Evolutionary conservation across 2,113 vertebrate genomes (phyloP).

Genomic region (Tetrao urogallus): DNA sequence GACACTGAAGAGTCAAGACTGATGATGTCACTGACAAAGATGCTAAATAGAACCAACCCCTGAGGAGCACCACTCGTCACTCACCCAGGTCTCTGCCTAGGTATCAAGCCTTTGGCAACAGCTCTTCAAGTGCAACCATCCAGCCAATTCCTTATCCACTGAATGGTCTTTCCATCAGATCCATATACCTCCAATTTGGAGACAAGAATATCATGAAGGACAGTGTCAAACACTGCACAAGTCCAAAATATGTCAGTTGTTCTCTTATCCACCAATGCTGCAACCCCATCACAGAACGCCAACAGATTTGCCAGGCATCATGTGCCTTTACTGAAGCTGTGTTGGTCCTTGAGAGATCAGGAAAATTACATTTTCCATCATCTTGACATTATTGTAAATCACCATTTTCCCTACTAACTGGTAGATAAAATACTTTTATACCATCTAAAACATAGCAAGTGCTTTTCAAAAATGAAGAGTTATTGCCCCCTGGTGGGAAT

Average conservation of each 20-base stretch:
- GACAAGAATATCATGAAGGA: background rate
- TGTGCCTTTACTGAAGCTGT: background rate
- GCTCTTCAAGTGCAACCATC: background rate
- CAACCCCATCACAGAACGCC: background rate
- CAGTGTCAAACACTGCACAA: background rate
- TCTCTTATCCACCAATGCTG: background rate
- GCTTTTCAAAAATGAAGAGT: background rate
- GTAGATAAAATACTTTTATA: background rate
- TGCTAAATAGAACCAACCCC: background rate
- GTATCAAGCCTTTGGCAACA: background rate
- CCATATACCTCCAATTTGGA: background rate
- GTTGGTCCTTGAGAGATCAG: background rate
- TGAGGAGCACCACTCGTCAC: background rate
- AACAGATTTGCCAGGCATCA: background rate
- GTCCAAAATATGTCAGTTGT: background rate
- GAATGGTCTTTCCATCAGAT: background rate
- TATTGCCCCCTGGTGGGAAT: slow-evolving; percentile 53
- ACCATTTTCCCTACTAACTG: background rate
- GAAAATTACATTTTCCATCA: background rate
- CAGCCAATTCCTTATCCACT: background rate
- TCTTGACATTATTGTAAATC: background rate
- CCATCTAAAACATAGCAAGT: background rate
- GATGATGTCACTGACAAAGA: background rate
- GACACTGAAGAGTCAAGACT: background rate
- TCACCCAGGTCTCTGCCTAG: background rate